These are phyloP conservation scores for Coelopa pilipes DNA, from an alignment of 2,888 invertebrate genomes.

Conservation along the genomic window DNA sequence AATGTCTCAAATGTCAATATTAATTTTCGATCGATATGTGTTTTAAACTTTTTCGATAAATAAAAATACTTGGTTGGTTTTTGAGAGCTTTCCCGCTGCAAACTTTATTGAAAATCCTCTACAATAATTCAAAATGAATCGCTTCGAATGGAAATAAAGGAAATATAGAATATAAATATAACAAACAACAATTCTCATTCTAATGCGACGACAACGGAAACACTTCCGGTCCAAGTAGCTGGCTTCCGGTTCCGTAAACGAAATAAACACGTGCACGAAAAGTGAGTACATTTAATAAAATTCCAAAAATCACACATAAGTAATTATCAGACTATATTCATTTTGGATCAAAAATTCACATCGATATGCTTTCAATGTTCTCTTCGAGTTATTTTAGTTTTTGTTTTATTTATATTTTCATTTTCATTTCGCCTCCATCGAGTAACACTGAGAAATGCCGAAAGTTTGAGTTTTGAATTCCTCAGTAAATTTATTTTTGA, in stretches of 20 bases:
- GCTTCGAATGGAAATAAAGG: too few species aligned
- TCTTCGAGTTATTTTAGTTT: slow-evolving; percentile 38
- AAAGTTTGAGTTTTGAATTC: slow-evolving; percentile 26
- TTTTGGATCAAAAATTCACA: slow-evolving; percentile 45
- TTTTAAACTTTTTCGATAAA: neutral
- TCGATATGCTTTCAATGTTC: slow-evolving; percentile 38
- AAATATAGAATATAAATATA: neutral
- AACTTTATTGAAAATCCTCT: slow-evolving; percentile 24
- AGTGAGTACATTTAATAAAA: slow-evolving; percentile 23
- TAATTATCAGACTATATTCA: slow-evolving; percentile 29
- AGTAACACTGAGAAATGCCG: slow-evolving; percentile 29
- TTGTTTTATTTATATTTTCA: slow-evolving; percentile 29
- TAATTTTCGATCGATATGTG: too few species aligned
- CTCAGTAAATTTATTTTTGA: slow-evolving; percentile 4
- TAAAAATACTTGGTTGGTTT: neutral
- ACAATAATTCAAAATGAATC: too few species aligned
- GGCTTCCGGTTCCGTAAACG: too few species aligned
- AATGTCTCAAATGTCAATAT: too few species aligned
- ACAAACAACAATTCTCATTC: slow-evolving; percentile 44
- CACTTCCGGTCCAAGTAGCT: neutral
- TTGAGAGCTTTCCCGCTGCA: slow-evolving; percentile 15
- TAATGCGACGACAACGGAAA: neutral
- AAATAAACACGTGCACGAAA: slow-evolving; percentile 8
- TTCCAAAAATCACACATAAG: slow-evolving; percentile 27
- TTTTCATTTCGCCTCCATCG: slow-evolving; percentile 28